A percentile compares a stretch with the other conserved stretches of the same genome.
Conservation (phyloP, 2,797 vertebrate species). For the Spondyliosoma cantharus region DNA sequence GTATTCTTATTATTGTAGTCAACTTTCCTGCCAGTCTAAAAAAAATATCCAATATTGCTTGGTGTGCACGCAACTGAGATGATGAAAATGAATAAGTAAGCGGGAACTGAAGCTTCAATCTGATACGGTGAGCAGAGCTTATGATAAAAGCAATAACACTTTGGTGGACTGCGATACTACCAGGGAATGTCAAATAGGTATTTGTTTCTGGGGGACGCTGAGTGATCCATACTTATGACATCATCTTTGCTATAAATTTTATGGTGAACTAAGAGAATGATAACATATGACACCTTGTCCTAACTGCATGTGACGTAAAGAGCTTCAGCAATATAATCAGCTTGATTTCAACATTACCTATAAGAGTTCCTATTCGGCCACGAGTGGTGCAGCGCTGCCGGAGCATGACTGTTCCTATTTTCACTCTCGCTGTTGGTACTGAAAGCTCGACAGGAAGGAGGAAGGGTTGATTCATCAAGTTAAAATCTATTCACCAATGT, state of each 20-base stretch:
- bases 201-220: background rate
- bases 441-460: too few species aligned
- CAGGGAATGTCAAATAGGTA: background rate
- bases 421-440: too few species aligned
- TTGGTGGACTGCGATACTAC: background rate
- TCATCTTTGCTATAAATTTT: background rate
- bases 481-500: too few species aligned
- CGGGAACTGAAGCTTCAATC: background rate
- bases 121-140: background rate
- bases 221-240: background rate
- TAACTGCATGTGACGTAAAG: too few species aligned
- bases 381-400: too few species aligned
- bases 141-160: conserved; percentile 3
- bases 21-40: background rate
- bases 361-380: too few species aligned
- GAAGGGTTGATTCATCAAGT: too few species aligned
- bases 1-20: background rate
- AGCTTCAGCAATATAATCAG: too few species aligned
- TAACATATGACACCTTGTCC: too few species aligned
- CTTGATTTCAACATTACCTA: too few species aligned
- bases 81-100: background rate
- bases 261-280: background rate
- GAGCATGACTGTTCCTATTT: too few species aligned
- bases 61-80: background rate
- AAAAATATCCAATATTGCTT: background rate